phyloP scores from a whole-genome alignment of 2,888 invertebrate genomes.

The Hipparchia sbordonii region DNA sequence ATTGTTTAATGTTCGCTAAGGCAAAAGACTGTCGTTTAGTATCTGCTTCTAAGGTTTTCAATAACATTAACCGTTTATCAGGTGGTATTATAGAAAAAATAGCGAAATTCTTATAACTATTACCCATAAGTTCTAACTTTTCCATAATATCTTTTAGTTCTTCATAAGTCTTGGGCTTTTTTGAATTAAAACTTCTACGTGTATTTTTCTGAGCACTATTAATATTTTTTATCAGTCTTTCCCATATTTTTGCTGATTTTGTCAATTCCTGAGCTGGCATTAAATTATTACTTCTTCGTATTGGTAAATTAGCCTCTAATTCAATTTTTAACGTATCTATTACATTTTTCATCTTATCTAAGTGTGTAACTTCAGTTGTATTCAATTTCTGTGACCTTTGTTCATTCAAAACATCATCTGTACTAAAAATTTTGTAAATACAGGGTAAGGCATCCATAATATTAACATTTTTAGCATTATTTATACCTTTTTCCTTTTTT shows the following conservation, averaged over 20 bases:
- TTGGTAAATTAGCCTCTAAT: constrained; percentile 44
- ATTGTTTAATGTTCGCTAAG: constrained; percentile 52
- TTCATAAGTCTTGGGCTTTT: constrained; percentile 50
- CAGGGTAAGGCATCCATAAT: constrained; percentile 67
- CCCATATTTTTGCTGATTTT: constrained; percentile 66
- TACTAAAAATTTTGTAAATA: constrained; percentile 62
- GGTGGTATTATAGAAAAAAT: constrained; percentile 51
- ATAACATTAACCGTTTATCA: constrained; percentile 54
- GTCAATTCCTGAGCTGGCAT: constrained; percentile 46
- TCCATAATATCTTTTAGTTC: constrained; percentile 56
- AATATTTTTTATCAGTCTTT: constrained; percentile 61
- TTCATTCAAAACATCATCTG: constrained; percentile 22
- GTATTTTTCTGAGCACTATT: constrained; percentile 46
- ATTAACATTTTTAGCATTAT: constrained; percentile 49
- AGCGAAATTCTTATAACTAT: constrained; percentile 58
- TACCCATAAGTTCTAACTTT: constrained; percentile 49
- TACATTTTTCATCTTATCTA: constrained; percentile 54
- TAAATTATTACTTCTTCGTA: constrained; percentile 49
- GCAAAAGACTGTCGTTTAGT: constrained; percentile 49
- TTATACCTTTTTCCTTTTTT: constrained; percentile 55
- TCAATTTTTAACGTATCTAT: constrained; percentile 59
- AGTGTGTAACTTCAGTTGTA: constrained; percentile 27
- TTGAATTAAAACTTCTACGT: constrained; percentile 49
- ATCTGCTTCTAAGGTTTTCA: constrained; percentile 61
- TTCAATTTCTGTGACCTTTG: background rate